Percentiles rank a stretch among this genome's conserved stretches.
Conservation (phyloP, 2,113 vertebrate genomes). For the Chlorodrepanis virens region DNA sequence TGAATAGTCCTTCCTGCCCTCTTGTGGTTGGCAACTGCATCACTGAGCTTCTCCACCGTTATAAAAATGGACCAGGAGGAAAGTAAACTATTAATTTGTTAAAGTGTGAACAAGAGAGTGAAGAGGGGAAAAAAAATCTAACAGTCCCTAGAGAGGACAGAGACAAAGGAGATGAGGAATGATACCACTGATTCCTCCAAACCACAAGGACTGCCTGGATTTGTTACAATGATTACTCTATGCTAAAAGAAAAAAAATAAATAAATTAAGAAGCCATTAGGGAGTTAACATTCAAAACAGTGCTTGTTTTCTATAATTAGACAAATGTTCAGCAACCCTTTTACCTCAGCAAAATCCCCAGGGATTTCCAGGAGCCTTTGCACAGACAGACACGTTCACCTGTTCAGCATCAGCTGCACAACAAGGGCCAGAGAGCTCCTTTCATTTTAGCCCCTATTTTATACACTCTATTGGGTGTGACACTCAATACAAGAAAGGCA, state of each 20-base stretch:
- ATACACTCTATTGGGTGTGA: not conserved
- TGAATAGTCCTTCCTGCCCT: slow-evolving; percentile 81
- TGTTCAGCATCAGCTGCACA: not conserved
- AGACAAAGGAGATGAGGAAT: not conserved
- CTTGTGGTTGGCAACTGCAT: slow-evolving; percentile 74
- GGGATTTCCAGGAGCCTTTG: not conserved
- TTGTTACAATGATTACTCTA: not conserved
- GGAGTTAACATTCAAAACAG: slow-evolving; percentile 14
- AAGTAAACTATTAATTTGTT: slow-evolving; percentile 45
- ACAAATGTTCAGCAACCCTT: not conserved
- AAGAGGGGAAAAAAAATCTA: not conserved
- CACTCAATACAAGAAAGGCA: not conserved
- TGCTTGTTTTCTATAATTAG: slow-evolving; percentile 38
- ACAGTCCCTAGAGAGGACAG: not conserved
- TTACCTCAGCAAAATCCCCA: not conserved
- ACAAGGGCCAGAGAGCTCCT: not conserved
- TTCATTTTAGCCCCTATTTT: not conserved
- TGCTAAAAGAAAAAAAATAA: not conserved
- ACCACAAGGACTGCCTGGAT: not conserved
- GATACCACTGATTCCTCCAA: not conserved
- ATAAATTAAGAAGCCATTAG: slow-evolving; percentile 12
- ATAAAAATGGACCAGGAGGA: not conserved
- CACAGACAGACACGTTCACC: not conserved
- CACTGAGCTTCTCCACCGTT: not conserved
- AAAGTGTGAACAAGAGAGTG: slow-evolving; percentile 9